Percentiles rank a stretch among this genome's conserved stretches.
Evolutionary conservation across 2,888 invertebrate genomes (phyloP).

Genomic region (Stratiomys singularior): DNA sequence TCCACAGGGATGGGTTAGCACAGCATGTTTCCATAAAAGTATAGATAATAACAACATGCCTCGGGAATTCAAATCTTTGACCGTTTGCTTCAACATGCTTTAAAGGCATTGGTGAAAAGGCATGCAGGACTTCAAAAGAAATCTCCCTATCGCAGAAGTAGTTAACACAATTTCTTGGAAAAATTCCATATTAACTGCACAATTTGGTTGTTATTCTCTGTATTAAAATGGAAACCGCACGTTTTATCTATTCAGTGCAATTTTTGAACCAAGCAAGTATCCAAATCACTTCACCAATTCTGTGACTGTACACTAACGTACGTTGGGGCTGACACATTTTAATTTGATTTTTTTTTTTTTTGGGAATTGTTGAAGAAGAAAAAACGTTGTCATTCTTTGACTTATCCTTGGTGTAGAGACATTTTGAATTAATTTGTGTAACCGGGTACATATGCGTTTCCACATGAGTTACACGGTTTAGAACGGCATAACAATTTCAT

Average conservation of each 20-base stretch:
- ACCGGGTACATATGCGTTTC: background rate
- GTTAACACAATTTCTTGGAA: too few relatives aligned
- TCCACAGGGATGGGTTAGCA: too few relatives aligned
- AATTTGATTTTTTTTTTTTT: slow-evolving; percentile 6
- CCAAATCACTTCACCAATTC: background rate
- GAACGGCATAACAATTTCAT: background rate
- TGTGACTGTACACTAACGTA: background rate
- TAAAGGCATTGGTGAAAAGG: too few relatives aligned
- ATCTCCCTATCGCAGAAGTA: too few relatives aligned
- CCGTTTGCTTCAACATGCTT: too few relatives aligned
- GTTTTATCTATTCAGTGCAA: background rate
- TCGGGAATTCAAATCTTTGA: too few relatives aligned
- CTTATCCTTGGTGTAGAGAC: background rate
- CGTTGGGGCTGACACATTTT: slow-evolving; percentile 19
- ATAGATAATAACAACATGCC: too few relatives aligned
- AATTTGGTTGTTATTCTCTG: too few relatives aligned
- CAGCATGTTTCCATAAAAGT: too few relatives aligned
- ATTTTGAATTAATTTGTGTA: background rate
- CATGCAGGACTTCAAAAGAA: too few relatives aligned
- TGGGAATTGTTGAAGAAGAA: background rate
- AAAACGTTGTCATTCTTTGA: background rate
- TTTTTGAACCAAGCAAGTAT: background rate
- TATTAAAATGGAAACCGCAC: background rate
- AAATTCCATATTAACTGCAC: too few relatives aligned
- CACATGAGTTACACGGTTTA: background rate